phyloP scores from a whole-genome alignment of 2,113 vertebrate genomes.

The Psittacus erithacus region DNA sequence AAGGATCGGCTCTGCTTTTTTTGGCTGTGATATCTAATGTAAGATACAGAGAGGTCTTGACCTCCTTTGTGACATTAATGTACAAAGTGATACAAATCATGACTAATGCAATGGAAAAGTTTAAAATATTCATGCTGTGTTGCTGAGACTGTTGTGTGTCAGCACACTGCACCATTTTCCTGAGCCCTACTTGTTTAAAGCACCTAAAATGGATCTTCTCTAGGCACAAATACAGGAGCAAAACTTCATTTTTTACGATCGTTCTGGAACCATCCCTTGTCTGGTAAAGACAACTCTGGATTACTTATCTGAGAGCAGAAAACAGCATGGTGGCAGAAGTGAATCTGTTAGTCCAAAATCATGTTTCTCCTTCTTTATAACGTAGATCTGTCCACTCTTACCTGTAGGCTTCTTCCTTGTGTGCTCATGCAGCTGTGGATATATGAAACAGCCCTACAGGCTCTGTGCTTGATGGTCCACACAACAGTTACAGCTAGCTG shows the following conservation, averaged over 20 bases:
- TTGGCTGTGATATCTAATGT: background rate
- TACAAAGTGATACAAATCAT: background rate
- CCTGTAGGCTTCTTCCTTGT: background rate
- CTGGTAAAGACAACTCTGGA: background rate
- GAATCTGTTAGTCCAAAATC: background rate
- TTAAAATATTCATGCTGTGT: background rate
- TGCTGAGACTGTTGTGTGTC: background rate
- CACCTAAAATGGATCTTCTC: background rate
- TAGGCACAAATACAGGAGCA: background rate
- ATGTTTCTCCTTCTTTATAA: background rate
- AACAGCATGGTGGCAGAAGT: background rate
- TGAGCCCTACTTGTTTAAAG: background rate
- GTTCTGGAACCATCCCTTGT: background rate
- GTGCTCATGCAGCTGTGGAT: background rate
- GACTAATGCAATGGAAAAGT: background rate
- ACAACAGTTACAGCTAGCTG: background rate
- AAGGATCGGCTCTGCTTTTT: background rate
- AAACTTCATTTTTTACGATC: background rate
- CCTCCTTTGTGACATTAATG: background rate
- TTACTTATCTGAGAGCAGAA: background rate
- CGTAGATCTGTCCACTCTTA: background rate
- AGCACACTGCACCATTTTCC: background rate
- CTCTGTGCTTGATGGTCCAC: background rate
- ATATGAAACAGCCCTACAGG: accelerated
- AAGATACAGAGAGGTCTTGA: background rate